Conservation (phyloP, 1,140 invertebrate genomes). For the Ceratina calcarata region DNA sequence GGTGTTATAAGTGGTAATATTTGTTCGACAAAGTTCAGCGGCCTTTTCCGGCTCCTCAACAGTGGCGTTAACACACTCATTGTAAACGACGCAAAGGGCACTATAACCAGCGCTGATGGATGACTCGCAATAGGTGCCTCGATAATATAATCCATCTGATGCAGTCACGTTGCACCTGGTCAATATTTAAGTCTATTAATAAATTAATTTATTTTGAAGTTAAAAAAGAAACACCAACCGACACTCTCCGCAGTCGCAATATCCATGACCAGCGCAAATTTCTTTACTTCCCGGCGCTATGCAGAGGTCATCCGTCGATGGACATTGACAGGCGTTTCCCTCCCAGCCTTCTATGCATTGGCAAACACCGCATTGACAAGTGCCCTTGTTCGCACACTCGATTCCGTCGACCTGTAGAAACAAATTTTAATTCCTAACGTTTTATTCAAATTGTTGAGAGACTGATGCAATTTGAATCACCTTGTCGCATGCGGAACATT, state of each 20-base stretch:
- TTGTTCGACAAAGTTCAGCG: slow-evolving; percentile 55
- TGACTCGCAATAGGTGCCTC: slow-evolving; percentile 67
- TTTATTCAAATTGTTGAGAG: neutral
- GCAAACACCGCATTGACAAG: slow-evolving; percentile 64
- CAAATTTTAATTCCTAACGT: neutral
- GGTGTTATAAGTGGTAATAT: slow-evolving; percentile 50
- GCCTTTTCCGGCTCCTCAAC: slow-evolving; percentile 53
- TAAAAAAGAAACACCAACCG: slow-evolving; percentile 47
- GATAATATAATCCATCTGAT: slow-evolving; percentile 59
- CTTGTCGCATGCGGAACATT: slow-evolving; percentile 67
- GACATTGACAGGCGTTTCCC: slow-evolving; percentile 65
- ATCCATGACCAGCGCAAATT: slow-evolving; percentile 66
- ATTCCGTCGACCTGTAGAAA: slow-evolving; percentile 59
- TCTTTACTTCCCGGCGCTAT: slow-evolving; percentile 65
- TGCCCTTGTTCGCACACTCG: slow-evolving; percentile 64
- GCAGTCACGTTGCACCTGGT: slow-evolving; percentile 65
- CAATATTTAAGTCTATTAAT: no score
- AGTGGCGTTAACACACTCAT: slow-evolving; percentile 65
- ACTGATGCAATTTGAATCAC: slow-evolving; percentile 20
- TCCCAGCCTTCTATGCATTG: slow-evolving; percentile 64
- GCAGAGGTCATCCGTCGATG: slow-evolving; percentile 56
- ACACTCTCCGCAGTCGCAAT: slow-evolving; percentile 70
- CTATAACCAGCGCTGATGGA: slow-evolving; percentile 60
- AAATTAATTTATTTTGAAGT: neutral
- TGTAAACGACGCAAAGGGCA: slow-evolving; percentile 62